Evolutionary conservation across 2,888 invertebrate species (phyloP).

Genomic region (Caenorhabditis afra): DNA sequence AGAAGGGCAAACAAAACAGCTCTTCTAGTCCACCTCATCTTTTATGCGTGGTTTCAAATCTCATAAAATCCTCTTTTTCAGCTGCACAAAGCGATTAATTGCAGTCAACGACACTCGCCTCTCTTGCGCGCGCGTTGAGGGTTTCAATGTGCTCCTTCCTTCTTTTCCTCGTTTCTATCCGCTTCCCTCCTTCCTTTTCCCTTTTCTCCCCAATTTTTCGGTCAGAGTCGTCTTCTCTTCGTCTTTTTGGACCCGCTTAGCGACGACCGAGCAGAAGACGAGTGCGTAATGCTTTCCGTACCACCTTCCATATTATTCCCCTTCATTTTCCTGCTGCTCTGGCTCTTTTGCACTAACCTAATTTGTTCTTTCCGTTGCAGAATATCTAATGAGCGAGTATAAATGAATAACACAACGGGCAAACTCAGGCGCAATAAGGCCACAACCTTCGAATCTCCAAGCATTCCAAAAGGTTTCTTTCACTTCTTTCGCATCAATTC

Average conservation of each 20-base stretch:
- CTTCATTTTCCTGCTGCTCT: too few species aligned
- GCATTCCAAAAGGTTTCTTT: conserved; percentile 56
- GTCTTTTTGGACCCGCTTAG: conserved; percentile 6
- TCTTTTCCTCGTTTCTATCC: conserved; percentile 36
- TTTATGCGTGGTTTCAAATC: conserved; percentile 40
- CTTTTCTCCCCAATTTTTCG: conserved; percentile 26
- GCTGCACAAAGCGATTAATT: conserved; percentile 54
- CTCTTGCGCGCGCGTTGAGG: conserved; percentile 3
- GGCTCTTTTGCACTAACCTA: not conserved
- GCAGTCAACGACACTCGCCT: conserved; percentile 16
- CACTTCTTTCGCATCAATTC: too few species aligned
- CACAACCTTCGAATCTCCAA: conserved; percentile 55
- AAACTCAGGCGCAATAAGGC: conserved; percentile 62
- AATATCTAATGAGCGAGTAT: conserved; percentile 43
- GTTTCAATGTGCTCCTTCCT: conserved; percentile 44
- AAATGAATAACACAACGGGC: conserved; percentile 59
- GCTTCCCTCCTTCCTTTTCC: conserved; percentile 1
- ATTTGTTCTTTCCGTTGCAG: conserved; percentile 20
- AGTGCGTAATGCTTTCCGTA: not conserved
- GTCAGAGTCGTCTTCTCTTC: conserved; percentile 17
- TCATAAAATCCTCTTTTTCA: conserved; percentile 45
- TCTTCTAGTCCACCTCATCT: conserved; percentile 22
- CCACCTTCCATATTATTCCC: conserved; percentile 4
- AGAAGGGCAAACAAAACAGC: conserved; percentile 3
- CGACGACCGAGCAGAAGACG: conserved; percentile 1